Percentiles rank a stretch among this genome's conserved stretches.
phyloP scores from a whole-genome alignment of 2,113 vertebrate species.

The Gallinago paraguaiae region DNA sequence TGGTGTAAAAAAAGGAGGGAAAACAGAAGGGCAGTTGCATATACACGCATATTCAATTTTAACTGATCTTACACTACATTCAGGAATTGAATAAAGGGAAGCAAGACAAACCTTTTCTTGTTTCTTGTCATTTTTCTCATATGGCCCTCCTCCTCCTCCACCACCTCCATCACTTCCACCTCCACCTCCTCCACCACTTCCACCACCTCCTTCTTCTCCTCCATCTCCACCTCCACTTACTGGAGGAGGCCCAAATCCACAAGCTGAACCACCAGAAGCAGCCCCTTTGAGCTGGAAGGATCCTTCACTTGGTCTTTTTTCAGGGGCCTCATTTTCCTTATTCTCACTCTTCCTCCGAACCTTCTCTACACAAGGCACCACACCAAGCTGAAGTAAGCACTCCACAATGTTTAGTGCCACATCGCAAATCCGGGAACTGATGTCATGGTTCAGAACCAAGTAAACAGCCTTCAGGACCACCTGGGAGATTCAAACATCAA shows the following conservation, averaged over 20 bases:
- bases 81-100: not conserved
- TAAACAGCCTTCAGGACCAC: conserved; percentile 93
- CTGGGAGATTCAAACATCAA: conserved; percentile 64
- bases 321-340: conserved; percentile 85
- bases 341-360: conserved; percentile 87
- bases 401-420: conserved; percentile 95
- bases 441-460: conserved; percentile 94
- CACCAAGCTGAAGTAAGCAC: conserved; percentile 92
- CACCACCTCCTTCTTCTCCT: conserved; percentile 75
- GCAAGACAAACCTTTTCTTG: conserved; percentile 79
- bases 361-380: conserved; percentile 90
- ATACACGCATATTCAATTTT: not conserved
- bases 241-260: conserved; percentile 71
- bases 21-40: not conserved
- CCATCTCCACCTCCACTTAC: conserved; percentile 73
- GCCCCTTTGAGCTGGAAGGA: conserved; percentile 78
- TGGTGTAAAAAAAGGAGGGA: not conserved
- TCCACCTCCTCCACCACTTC: conserved; percentile 73
- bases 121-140: conserved; percentile 90
- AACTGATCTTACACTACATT: not conserved
- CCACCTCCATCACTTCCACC: conserved; percentile 72
- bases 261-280: conserved; percentile 72
- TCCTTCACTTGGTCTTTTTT: conserved; percentile 85
- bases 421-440: conserved; percentile 96
- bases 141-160: conserved; percentile 79